Conservation (phyloP, 1,140 invertebrate genomes). For the Carcinoscorpius rotundicauda region DNA sequence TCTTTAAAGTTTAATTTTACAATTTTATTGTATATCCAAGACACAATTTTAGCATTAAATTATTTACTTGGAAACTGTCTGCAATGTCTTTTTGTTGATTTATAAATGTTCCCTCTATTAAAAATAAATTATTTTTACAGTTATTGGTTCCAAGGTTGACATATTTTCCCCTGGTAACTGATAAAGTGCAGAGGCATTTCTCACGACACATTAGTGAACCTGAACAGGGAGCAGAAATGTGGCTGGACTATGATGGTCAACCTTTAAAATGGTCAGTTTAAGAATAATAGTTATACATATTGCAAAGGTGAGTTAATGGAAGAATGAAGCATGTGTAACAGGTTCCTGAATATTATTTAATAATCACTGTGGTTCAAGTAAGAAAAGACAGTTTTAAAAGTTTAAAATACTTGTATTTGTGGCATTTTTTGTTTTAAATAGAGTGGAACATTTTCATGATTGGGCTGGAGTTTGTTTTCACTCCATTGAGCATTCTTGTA, state of each 20-base stretch:
- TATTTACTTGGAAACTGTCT: not conserved
- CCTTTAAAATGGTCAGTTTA: constrained; percentile 68
- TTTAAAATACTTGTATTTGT: no score
- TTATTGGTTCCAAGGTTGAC: constrained; percentile 87
- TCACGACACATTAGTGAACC: constrained; percentile 64
- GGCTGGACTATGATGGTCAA: constrained; percentile 85
- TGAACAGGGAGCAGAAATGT: constrained; percentile 75
- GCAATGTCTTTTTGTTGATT: constrained; percentile 5
- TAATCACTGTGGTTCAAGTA: no score
- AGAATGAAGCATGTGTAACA: no score
- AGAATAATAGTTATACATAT: not conserved
- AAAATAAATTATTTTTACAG: constrained; percentile 27
- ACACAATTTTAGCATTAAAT: no score
- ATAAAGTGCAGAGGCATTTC: constrained; percentile 91
- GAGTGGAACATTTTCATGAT: no score
- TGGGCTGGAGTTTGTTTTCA: no score
- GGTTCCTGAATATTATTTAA: no score
- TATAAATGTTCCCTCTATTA: not conserved
- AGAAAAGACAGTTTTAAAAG: no score
- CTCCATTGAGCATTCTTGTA: no score
- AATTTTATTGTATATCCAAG: not conserved
- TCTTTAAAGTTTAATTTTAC: not conserved
- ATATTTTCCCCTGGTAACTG: constrained; percentile 91
- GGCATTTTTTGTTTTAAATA: no score
- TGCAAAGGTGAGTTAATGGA: no score